phyloP scores from a whole-genome alignment of 2,888 invertebrate species.

The Petrolisthes manimaculis region DNA sequence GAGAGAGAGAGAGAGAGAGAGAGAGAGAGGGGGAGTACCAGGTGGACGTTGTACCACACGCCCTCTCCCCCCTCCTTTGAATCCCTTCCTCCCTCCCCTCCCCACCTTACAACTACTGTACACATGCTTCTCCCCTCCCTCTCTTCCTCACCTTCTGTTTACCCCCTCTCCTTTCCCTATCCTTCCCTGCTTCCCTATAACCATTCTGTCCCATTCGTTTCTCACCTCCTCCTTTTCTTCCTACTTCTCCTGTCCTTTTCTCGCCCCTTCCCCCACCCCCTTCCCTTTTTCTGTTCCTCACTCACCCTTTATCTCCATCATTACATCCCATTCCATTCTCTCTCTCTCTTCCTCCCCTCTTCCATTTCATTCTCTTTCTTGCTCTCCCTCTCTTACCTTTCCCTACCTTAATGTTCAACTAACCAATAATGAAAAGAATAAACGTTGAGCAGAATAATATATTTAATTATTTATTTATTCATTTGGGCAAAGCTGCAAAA shows the following conservation, averaged over 20 bases:
- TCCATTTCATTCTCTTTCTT: background rate
- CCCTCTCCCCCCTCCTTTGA: conserved; percentile 17
- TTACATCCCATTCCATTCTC: background rate
- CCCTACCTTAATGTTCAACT: no score
- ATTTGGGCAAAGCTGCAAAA: no score
- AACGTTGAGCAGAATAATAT: no score
- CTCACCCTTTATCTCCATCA: background rate
- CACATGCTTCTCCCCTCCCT: background rate
- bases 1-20: conserved; percentile 17
- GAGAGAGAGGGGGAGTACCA: conserved; percentile 1
- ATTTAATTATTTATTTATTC: no score
- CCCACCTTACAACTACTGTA: background rate
- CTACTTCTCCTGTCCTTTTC: background rate
- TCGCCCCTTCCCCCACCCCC: background rate
- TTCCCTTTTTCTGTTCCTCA: no score
- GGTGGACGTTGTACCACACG: conserved; percentile 4
- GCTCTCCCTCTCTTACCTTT: no score
- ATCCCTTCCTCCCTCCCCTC: conserved; percentile 21
- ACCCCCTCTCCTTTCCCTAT: background rate
- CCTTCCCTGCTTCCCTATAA: background rate
- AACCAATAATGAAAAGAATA: no score
- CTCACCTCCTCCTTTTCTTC: background rate
- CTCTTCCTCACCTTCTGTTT: conserved; percentile 10
- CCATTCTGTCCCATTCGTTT: background rate
- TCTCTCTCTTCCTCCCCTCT: background rate